These are phyloP conservation scores for Eupithecia inturbata DNA, from an alignment of 2,888 invertebrate species.

Conservation along the genomic window DNA sequence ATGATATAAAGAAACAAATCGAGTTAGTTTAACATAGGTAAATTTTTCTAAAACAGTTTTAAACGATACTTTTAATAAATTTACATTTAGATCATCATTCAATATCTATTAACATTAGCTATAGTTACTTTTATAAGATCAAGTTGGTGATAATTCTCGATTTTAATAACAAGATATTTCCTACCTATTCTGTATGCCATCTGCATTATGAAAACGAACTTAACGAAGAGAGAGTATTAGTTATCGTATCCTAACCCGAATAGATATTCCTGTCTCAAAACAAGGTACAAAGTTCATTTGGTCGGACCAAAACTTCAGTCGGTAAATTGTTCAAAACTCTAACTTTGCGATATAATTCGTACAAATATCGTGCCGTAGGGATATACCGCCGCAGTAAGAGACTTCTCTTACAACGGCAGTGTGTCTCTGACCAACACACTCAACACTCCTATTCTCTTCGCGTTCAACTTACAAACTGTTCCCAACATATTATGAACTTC, in stretches of 20 bases:
- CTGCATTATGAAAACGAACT: slow-evolving; percentile 69
- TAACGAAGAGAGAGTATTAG: slow-evolving; percentile 73
- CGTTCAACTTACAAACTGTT: slow-evolving; percentile 59
- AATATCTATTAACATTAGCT: slow-evolving; percentile 83
- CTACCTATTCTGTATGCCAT: slow-evolving; percentile 74
- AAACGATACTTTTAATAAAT: slow-evolving; percentile 75
- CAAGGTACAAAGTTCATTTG: slow-evolving; percentile 83
- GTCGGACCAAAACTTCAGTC: slow-evolving; percentile 84
- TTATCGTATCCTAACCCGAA: slow-evolving; percentile 76
- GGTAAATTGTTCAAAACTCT: slow-evolving; percentile 80
- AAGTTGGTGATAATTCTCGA: slow-evolving; percentile 79
- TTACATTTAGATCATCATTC: slow-evolving; percentile 77
- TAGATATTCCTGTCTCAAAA: slow-evolving; percentile 78
- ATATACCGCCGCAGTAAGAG: slow-evolving; percentile 31
- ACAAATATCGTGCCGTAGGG: slow-evolving; percentile 43
- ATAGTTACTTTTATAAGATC: slow-evolving; percentile 81
- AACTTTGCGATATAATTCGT: slow-evolving; percentile 54
- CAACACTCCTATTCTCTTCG: slow-evolving; percentile 45
- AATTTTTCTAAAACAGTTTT: slow-evolving; percentile 83
- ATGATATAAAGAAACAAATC: slow-evolving; percentile 73
- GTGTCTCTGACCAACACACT: slow-evolving; percentile 26
- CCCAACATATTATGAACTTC: slow-evolving; percentile 60
- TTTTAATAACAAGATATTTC: slow-evolving; percentile 82
- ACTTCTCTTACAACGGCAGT: slow-evolving; percentile 32
- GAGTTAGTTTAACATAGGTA: slow-evolving; percentile 81